phyloP scores from a whole-genome alignment of 1,140 invertebrate species.

The Dinothrombium tinctorium region DNA sequence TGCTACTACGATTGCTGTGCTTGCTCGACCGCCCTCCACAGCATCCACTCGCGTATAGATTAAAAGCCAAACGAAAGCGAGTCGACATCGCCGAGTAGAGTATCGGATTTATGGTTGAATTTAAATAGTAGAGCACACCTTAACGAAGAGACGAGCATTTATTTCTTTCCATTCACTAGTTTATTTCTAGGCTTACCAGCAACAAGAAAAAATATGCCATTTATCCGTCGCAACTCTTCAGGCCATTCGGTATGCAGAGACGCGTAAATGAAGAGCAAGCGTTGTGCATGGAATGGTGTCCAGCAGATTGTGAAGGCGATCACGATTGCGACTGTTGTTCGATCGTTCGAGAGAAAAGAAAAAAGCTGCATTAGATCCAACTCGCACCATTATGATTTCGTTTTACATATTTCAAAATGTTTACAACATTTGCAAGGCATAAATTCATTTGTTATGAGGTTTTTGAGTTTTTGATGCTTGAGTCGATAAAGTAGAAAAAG shows the following conservation, averaged over 20 bases:
- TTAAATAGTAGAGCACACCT: slow-evolving; percentile 19
- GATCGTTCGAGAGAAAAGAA: too few relatives aligned
- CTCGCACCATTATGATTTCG: neutral
- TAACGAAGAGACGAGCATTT: slow-evolving; percentile 2
- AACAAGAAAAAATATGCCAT: slow-evolving; percentile 15
- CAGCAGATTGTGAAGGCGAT: slow-evolving; percentile 78
- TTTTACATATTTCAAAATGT: neutral
- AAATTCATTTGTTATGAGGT: too few relatives aligned
- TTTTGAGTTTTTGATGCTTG: too few relatives aligned
- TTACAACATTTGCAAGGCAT: too few relatives aligned
- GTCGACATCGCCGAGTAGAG: slow-evolving; percentile 18
- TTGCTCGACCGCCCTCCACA: too few relatives aligned
- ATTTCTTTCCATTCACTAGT: neutral
- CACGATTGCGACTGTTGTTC: slow-evolving; percentile 71
- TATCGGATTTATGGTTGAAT: slow-evolving; percentile 18
- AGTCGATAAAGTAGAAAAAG: too few relatives aligned
- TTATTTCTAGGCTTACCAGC: slow-evolving; percentile 13
- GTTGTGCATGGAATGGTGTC: slow-evolving; percentile 75
- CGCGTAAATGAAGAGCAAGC: slow-evolving; percentile 48
- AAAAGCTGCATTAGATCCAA: slow-evolving; percentile 13
- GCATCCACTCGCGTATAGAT: slow-evolving; percentile 6
- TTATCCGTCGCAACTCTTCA: slow-evolving; percentile 13
- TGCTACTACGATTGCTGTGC: too few relatives aligned
- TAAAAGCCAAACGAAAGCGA: slow-evolving; percentile 17
- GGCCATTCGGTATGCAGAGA: slow-evolving; percentile 21